Evolutionary conservation across 1,140 invertebrate species (phyloP), one percentile per base, ranked within the genome.

Genomic region (Galleria mellonella): DNA sequence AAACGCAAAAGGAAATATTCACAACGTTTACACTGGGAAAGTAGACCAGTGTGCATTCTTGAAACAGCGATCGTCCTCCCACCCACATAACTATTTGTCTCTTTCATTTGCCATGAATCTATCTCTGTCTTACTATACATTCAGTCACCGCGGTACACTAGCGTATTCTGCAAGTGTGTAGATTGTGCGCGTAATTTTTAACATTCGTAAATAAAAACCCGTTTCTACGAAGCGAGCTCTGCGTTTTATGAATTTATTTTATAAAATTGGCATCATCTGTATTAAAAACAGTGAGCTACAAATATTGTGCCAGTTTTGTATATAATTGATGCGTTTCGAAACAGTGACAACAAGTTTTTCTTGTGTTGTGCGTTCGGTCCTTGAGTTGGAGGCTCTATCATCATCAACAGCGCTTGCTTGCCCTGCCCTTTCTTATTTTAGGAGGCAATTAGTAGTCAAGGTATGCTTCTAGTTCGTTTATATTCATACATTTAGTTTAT

Each of bases 261-360:
- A n/a, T 37, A 37, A 37, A 37, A 9, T 23, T 15, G 35, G 4
- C 1, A 37, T 23, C 14, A 9, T 37, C 15, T 37, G 14, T 17
- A n/a, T 17, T 15, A 4, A 15, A 37, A 37, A 37, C 35, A 37
- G 14, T 37, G 35, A 12, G 14, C 8, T 37, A n/a, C 1, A n/a
- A 37, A 10, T 12, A 23, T 37, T 37, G 35, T 37, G 35, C 14
- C 9, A 37, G 35, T 37, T 37, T 15, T 23, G 13, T 37, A 15
- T 37, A 13, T 37, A 17, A 13, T 37, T 37, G 4, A 13, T 37
- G 35, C 35, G 57, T 71, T 65, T 65, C 56, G 64, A 71, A 76
- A 79, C 44, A 72, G 81, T 82, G 75, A 83, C 68, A 65, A 67
- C 66, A 72, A 81, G 70, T 75, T 81, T 62, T 76, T 75, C 67